Conservation (phyloP, 2,797 vertebrate species). For the Amphiprion clarkii region DNA sequence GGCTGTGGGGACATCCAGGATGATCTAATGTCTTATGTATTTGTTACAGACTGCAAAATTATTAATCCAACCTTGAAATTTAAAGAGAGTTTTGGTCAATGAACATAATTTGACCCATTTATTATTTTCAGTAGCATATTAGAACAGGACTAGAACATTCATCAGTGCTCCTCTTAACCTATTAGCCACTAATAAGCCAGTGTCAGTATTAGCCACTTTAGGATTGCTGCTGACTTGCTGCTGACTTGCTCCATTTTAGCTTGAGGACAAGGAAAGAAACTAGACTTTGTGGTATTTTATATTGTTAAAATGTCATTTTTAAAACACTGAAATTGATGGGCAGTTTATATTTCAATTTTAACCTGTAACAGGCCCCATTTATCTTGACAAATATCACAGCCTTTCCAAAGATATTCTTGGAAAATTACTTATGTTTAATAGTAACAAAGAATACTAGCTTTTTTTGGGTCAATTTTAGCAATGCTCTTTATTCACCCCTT, state of each 20-base stretch:
- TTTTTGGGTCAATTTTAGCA: neutral
- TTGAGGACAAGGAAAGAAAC: conserved; percentile 17
- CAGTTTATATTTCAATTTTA: neutral
- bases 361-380: neutral
- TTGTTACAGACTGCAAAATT: neutral
- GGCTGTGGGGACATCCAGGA: neutral
- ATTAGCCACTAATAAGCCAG: conserved; percentile 60
- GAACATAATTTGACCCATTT: conserved; percentile 15
- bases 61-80: neutral
- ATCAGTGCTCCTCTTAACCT: conserved; percentile 49
- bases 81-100: conserved; percentile 2
- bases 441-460: neutral
- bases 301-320: neutral
- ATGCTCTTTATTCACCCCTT: neutral
- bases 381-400: neutral
- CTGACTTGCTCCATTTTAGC: conserved; percentile 20
- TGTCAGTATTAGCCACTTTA: conserved; percentile 54
- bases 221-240: conserved; percentile 4
- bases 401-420: neutral
- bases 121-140: conserved; percentile 7
- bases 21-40: neutral
- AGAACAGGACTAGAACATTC: conserved; percentile 11
- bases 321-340: neutral
- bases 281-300: neutral
- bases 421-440: neutral